phyloP scores from a whole-genome alignment of 2,113 vertebrate genomes.

The Machaerirhynchus nigripectus region DNA sequence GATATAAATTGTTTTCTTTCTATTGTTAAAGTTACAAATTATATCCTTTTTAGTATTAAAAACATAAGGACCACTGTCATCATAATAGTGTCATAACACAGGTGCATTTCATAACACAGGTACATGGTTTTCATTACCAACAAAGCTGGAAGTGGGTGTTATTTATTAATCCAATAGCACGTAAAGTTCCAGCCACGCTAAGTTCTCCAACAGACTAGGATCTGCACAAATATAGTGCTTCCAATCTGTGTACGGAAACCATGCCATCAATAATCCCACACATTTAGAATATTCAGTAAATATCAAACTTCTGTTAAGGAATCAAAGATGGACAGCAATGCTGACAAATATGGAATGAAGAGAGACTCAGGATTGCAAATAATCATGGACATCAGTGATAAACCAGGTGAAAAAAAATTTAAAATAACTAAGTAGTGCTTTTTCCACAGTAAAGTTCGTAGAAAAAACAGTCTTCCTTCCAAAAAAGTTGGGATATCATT shows the following conservation, averaged over 20 bases:
- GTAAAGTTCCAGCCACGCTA: neutral
- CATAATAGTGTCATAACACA: neutral
- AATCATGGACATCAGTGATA: neutral
- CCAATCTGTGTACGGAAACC: constrained; percentile 42
- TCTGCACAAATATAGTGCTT: constrained; percentile 8
- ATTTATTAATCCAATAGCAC: constrained; percentile 1
- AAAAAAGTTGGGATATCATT: neutral
- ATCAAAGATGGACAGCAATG: neutral
- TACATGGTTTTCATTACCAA: neutral
- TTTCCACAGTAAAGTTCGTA: neutral
- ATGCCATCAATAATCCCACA: constrained; percentile 47
- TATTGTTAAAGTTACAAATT: neutral
- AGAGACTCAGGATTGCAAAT: neutral
- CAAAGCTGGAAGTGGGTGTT: neutral
- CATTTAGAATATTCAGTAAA: constrained; percentile 12
- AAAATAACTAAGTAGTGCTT: neutral
- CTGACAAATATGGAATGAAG: neutral
- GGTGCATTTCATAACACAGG: neutral
- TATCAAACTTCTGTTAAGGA: constrained; percentile 13
- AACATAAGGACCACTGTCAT: neutral
- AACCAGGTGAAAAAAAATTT: neutral
- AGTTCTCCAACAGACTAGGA: neutral
- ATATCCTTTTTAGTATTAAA: neutral
- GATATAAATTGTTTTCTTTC: neutral
- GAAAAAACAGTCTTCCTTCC: neutral